A percentile compares a stretch with the other conserved stretches of the same genome.
These are phyloP conservation scores for Epistrophe grossulariae DNA, from an alignment of 2,888 invertebrate species.

Conservation along the genomic window DNA sequence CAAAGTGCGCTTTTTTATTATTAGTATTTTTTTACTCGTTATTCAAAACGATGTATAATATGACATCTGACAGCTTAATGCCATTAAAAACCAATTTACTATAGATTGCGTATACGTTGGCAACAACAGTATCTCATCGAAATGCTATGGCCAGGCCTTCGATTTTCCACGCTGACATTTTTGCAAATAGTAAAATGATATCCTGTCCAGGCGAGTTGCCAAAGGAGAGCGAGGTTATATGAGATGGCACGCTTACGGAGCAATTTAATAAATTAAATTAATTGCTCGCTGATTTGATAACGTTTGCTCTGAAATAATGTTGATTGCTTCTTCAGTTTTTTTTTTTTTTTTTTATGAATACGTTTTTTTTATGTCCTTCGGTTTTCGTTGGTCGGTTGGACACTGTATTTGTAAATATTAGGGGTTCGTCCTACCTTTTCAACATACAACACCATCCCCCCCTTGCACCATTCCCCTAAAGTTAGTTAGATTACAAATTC, in stretches of 20 bases:
- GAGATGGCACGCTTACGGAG: slow-evolving; percentile 45
- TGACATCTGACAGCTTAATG: slow-evolving; percentile 67
- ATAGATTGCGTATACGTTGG: slow-evolving; percentile 46
- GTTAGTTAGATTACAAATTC: slow-evolving; percentile 22
- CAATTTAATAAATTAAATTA: slow-evolving; percentile 73
- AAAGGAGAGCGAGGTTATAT: not conserved
- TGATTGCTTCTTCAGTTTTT: slow-evolving; percentile 50
- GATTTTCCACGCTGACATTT: slow-evolving; percentile 44
- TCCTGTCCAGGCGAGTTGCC: slow-evolving; percentile 16
- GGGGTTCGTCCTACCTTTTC: not conserved
- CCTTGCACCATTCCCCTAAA: not conserved
- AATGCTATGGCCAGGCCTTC: slow-evolving; percentile 12
- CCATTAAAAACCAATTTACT: slow-evolving; percentile 72
- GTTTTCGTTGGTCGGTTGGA: not conserved
- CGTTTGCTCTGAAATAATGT: slow-evolving; percentile 50
- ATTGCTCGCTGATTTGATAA: slow-evolving; percentile 67
- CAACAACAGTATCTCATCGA: slow-evolving; percentile 8
- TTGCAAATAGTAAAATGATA: slow-evolving; percentile 70
- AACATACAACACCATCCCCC: too few relatives aligned
- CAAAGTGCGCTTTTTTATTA: not conserved
- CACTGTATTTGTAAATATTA: not conserved
- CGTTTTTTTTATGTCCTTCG: not conserved
- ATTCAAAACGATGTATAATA: slow-evolving; percentile 62
- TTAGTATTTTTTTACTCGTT: not conserved
- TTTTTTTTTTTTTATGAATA: slow-evolving; percentile 10